Base-by-base conservation (phyloP, 2,113 vertebrate species). In the Pollimyrus isidori region DNA sequence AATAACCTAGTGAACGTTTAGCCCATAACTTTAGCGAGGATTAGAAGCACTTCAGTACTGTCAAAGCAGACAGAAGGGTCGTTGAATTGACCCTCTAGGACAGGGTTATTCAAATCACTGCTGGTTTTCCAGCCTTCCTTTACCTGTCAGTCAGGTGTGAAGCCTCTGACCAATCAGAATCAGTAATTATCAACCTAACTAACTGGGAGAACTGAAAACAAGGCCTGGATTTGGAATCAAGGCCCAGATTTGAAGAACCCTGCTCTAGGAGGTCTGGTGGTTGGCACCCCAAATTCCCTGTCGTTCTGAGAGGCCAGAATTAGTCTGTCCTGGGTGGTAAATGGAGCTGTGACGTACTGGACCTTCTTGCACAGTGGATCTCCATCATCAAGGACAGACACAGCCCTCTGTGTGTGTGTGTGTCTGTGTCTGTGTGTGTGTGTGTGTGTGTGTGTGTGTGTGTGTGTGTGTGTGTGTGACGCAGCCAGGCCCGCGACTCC, bases 401-500 rank as follows among this genome's bases (percentile, higher is more conserved):
- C n/a, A 0, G n/a, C 9, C n/a, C 62, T 26, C 58, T 65, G 23
- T 65, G 9, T 65, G 58, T 62, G 7, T 7, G 6, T 62, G 7
- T 7, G 6, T 65, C 7, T 65, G 9, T 65, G 58, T 62, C 2
- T 7, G 6, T 35, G 35, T 35, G 6, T 7, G 21, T 58, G 21
- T 58, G 21, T 58, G 56, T 58, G 1, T 7, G 19, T 46, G 46
- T 46, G 46, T 46, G 46, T 69, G 7, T 69, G 62, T 30, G 26
- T 89, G 3, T 87, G 46, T 35, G 7, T 30, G 49, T 87, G 62
- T 58, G 11, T 89, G 69, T 26, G 52, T 80, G 83, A 1, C 4
- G 11, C 94, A 99, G 98, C 89, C 98, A 99, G 94, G 98, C 97
- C 19, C 96, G 97, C 17, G 98, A 99, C 95, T 96, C 96, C 93